A percentile compares a stretch with the other conserved stretches of the same genome.
Evolutionary conservation across 2,113 vertebrate genomes (phyloP).

Genomic region (Grammomys dolichurus): DNA sequence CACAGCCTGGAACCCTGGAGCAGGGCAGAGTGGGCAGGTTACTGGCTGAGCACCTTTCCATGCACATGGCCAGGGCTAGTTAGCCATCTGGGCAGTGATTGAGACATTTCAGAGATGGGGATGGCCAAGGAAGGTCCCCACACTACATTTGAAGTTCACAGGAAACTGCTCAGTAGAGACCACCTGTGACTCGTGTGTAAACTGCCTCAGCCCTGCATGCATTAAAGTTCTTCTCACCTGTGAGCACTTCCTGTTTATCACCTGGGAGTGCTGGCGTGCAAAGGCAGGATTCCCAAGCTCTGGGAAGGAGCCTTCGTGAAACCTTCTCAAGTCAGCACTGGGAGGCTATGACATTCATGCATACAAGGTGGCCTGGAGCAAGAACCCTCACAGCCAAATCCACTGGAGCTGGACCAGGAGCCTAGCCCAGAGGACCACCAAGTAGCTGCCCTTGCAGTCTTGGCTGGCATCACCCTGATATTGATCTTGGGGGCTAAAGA

Average conservation of each 20-base stretch:
- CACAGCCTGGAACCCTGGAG: background rate
- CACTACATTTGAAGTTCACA: background rate
- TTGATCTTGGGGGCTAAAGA: background rate
- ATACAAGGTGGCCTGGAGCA: background rate
- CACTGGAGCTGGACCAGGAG: background rate
- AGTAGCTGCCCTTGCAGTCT: background rate
- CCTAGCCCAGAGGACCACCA: no score
- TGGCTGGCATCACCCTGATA: background rate
- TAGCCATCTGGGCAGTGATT: rapidly evolving
- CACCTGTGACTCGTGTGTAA: background rate
- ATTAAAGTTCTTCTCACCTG: background rate
- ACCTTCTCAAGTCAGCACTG: background rate
- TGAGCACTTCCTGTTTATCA: background rate
- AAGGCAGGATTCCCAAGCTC: background rate
- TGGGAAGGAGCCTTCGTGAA: no score
- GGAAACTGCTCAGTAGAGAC: background rate
- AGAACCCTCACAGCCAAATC: background rate
- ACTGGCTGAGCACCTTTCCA: background rate
- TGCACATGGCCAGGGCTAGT: rapidly evolving
- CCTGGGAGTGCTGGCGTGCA: background rate
- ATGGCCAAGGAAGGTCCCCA: background rate
- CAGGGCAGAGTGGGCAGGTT: background rate
- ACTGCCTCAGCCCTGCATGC: no score
- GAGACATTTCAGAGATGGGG: rapidly evolving
- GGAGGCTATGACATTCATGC: background rate